Base-by-base conservation (phyloP, 2,888 invertebrate species). In the Leptothorax acervorum region DNA sequence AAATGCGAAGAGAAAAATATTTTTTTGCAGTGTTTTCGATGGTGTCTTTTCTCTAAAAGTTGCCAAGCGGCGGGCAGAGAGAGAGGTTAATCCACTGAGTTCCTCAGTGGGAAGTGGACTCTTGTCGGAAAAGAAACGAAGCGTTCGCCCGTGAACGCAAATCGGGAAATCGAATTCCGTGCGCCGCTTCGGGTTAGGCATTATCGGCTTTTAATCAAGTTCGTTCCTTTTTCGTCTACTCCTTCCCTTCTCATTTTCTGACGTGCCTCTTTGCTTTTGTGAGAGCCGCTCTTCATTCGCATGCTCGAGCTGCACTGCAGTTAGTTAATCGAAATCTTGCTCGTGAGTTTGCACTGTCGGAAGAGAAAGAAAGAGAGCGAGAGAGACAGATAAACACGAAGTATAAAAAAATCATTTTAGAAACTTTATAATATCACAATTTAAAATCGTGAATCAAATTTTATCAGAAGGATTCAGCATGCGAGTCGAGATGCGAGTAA, bases 141-240 rank as follows among this genome's bases (percentile, higher is more conserved):
- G 78, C 86, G 82, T 86, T 83, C 82, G 82, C 1, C 88, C 84
- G 86, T 83, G 86, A 87, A 82, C 79, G 82, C 84, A 84, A 86
- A 87, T 81, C 85, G 73, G 74, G 48, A 78, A 85, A 88, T 88
- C 84, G 85, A 86, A 85, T 86, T 70, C 82, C 45, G 75, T 45
- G 82, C 63, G 48, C 70, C 63, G 75, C 78, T 86, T 79, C 73
- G 82, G 60, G 83, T 81, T 82, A 78, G 84, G 87, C 82, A 87
- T 88, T 88, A 88, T 88, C 88, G 88, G 85, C 75, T 86, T 88
- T 88, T 88, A 88, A 88, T 88, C 88, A 85, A 86, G 45, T 85
- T 65, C 65, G n/a, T 76, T 76, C 79, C 53, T 85, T 83, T 55
- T 81, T 76, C 65, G 60, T 68, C 68, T 83, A 65, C 53, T 78